Percentiles rank a stretch among this genome's conserved stretches.
Evolutionary conservation across 2,797 vertebrate species (phyloP).

Genomic region (Clamator glandarius): DNA sequence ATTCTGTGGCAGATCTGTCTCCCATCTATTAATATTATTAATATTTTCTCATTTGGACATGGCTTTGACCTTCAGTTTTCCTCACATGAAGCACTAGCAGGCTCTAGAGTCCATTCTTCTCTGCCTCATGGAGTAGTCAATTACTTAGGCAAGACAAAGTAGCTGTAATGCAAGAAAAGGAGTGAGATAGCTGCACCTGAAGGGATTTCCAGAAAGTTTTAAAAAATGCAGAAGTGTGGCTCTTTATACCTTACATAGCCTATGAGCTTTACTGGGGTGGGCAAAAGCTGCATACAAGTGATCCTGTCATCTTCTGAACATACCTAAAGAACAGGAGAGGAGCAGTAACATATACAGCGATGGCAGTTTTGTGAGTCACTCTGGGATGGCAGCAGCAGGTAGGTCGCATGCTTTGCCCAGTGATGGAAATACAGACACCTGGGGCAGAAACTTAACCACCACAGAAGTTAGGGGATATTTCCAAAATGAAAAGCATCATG

Average conservation of each 20-base stretch:
- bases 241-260: neutral
- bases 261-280: neutral
- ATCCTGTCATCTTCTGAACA: neutral
- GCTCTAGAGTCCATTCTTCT: neutral
- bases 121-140: neutral
- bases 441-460: neutral
- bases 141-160: neutral
- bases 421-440: neutral
- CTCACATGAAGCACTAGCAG: neutral
- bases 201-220: neutral
- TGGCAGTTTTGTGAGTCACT: neutral
- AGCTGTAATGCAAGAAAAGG: neutral
- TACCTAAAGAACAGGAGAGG: neutral
- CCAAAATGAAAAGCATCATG: neutral
- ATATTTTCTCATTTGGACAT: neutral
- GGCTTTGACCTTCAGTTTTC: neutral
- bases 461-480: neutral
- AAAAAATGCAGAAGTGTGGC: neutral
- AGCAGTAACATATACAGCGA: neutral
- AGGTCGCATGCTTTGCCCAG: neutral
- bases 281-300: neutral
- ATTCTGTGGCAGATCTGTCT: neutral
- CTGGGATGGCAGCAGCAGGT: neutral
- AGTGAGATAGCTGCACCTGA: neutral
- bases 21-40: neutral